phyloP scores from a whole-genome alignment of 2,797 vertebrate genomes.

The Phrynocephalus guinanensis region DNA sequence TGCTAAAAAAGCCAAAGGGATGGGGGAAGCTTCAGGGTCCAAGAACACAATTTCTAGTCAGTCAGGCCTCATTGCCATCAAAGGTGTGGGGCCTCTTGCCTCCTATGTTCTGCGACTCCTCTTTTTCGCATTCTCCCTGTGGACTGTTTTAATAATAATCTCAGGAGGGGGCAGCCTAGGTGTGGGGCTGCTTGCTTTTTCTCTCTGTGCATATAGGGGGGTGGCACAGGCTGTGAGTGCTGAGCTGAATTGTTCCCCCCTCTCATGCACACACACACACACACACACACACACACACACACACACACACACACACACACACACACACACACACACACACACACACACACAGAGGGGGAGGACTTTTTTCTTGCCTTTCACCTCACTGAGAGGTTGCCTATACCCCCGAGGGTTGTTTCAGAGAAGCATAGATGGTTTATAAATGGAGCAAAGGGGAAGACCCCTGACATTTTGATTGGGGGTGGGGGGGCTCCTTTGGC shows the following conservation, averaged over 20 bases:
- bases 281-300: too few relatives aligned
- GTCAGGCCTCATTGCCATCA: not conserved
- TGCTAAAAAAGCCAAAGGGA: not conserved
- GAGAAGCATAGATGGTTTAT: too few relatives aligned
- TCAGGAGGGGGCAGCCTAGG: not conserved
- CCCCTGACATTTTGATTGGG: too few relatives aligned
- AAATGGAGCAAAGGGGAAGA: too few relatives aligned
- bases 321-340: too few relatives aligned
- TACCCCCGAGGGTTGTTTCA: not conserved
- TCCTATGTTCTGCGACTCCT: not conserved
- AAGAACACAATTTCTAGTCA: not conserved
- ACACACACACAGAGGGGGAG: not conserved
- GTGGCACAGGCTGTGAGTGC: not conserved
- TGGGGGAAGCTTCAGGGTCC: not conserved
- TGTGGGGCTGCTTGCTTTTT: conserved; percentile 8
- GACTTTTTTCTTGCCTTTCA: not conserved
- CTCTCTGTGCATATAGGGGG: not conserved
- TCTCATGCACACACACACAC: not conserved
- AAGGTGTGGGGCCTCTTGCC: not conserved
- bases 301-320: too few relatives aligned
- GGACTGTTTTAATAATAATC: conserved; percentile 3
- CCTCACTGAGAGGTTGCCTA: not conserved
- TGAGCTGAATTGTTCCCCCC: not conserved
- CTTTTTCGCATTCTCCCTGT: not conserved
- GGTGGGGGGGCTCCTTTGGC: too few relatives aligned